These are phyloP conservation scores for Polydesmus complanatus DNA, from an alignment of 2,888 invertebrate genomes.

Conservation along the genomic window DNA sequence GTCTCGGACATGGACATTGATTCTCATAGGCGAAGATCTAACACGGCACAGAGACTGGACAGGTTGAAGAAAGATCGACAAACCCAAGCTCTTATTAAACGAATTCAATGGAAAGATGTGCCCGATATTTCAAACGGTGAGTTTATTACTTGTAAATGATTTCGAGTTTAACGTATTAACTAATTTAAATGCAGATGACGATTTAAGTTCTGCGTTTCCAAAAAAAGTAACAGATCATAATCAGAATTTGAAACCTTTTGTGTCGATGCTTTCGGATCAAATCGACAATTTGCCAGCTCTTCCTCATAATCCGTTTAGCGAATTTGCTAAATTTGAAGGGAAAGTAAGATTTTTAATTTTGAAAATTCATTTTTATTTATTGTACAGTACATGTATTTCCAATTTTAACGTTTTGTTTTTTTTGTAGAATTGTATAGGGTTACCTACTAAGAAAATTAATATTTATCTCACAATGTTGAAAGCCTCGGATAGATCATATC, in stretches of 20 bases:
- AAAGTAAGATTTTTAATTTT: constrained; percentile 42
- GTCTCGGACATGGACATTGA: constrained; percentile 44
- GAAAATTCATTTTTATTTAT: background rate
- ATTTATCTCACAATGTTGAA: constrained; percentile 82
- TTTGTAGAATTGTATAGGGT: constrained; percentile 48
- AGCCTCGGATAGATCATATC: constrained; percentile 65
- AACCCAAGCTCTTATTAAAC: constrained; percentile 34
- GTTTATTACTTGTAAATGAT: background rate
- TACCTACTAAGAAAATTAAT: constrained; percentile 67
- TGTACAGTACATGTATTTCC: background rate
- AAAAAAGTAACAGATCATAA: constrained; percentile 32
- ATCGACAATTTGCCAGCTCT: constrained; percentile 59
- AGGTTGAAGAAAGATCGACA: constrained; percentile 74
- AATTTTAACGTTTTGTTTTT: constrained; percentile 2
- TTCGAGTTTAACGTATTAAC: background rate
- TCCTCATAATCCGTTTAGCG: constrained; percentile 72
- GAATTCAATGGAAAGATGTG: constrained; percentile 23
- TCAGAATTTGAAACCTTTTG: constrained; percentile 25
- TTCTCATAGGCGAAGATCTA: constrained; percentile 55
- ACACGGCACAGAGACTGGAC: constrained; percentile 76
- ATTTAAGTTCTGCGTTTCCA: constrained; percentile 42
- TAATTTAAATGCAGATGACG: constrained; percentile 34
- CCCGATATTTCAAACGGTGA: constrained; percentile 9
- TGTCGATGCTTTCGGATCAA: constrained; percentile 58
- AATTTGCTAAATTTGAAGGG: constrained; percentile 85